These are phyloP conservation scores for Chlorospingus flavigularis DNA, from an alignment of 2,797 vertebrate genomes.

Conservation along the genomic window DNA sequence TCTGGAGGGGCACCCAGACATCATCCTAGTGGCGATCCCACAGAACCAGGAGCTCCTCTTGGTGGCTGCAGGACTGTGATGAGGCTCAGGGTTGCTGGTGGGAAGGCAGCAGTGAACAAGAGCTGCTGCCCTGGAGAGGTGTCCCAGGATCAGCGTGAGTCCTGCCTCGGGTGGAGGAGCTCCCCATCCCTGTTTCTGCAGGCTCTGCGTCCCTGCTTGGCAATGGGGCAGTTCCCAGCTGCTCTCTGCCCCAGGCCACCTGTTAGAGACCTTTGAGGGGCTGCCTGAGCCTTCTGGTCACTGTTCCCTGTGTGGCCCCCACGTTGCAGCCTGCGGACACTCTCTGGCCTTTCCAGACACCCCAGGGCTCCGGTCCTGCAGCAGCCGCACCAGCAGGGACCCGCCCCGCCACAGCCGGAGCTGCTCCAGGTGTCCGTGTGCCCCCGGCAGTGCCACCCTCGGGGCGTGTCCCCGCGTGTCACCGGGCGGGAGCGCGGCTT, in stretches of 20 bases:
- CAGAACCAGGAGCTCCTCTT: not conserved
- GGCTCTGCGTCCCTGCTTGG: not conserved
- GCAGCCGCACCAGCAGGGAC: not conserved
- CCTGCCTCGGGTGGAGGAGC: not conserved
- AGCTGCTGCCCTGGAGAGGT: not conserved
- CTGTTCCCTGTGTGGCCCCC: not conserved
- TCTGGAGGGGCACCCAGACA: not conserved
- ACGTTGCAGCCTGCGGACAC: fast-evolving
- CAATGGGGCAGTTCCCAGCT: fast-evolving
- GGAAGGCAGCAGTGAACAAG: not conserved
- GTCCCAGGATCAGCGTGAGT: fast-evolving
- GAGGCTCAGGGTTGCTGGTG: not conserved
- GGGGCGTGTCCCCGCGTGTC: fast-evolving
- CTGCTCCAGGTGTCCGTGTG: not conserved
- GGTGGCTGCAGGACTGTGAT: not conserved
- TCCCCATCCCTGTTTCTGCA: not conserved
- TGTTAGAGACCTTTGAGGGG: not conserved
- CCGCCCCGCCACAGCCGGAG: not conserved
- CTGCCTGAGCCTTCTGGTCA: not conserved
- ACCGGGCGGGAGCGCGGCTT: not conserved
- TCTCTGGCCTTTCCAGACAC: fast-evolving
- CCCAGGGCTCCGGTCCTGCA: not conserved
- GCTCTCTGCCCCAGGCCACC: not conserved
- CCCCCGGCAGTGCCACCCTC: not conserved
- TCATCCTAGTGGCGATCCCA: not conserved